Evolutionary conservation across 2,113 vertebrate species (phyloP).

Genomic region (Platichthys flesus): DNA sequence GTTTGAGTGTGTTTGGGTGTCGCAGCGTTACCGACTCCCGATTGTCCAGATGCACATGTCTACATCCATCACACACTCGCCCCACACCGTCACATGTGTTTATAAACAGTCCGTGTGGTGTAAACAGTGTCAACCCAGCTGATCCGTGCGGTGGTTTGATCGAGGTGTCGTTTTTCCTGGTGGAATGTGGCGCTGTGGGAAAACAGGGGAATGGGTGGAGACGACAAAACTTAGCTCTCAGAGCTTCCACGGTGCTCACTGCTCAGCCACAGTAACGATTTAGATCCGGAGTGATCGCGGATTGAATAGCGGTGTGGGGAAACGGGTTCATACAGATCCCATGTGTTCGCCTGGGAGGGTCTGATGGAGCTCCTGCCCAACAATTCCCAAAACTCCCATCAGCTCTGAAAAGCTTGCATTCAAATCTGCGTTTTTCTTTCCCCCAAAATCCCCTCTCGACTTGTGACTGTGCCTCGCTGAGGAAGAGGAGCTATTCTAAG

Average conservation of each 20-base stretch:
- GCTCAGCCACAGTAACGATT: no score
- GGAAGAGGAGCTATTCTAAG: no score
- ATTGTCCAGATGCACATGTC: neutral
- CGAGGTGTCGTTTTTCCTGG: neutral
- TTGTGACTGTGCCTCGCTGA: no score
- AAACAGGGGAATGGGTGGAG: conserved; percentile 58
- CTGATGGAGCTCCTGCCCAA: no score
- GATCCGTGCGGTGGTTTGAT: neutral
- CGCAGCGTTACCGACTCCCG: no score
- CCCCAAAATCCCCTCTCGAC: neutral
- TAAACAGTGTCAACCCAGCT: neutral
- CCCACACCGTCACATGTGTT: neutral
- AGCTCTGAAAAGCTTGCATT: neutral
- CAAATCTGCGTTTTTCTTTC: neutral
- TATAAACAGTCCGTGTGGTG: neutral
- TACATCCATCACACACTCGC: neutral
- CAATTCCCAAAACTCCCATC: neutral
- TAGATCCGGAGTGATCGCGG: neutral
- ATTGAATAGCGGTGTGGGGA: no score
- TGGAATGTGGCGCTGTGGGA: conserved; percentile 2
- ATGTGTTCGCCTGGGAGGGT: no score
- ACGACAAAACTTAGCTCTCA: conserved; percentile 27
- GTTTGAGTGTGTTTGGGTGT: neutral
- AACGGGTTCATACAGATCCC: neutral
- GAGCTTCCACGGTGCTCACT: neutral